Conservation (phyloP, 2,113 vertebrate genomes). For the Marmota flaviventris region DNA sequence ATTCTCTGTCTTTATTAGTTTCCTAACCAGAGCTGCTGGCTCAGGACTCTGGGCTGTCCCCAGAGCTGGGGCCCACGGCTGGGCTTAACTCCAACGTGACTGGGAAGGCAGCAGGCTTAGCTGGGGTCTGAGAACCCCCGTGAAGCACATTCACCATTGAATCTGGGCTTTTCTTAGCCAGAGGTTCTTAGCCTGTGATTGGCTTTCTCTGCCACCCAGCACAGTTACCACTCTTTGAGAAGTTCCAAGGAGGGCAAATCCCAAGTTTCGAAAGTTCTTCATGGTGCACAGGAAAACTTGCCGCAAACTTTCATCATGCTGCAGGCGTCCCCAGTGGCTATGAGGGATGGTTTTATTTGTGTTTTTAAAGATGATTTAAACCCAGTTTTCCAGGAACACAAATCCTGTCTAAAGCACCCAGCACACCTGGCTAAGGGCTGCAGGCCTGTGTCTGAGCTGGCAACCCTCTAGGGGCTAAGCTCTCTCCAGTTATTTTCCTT, state of each 20-base stretch:
- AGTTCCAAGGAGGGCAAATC: constrained; percentile 17
- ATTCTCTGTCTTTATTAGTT: constrained; percentile 76
- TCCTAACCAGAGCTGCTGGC: constrained; percentile 75
- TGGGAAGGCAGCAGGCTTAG: constrained; percentile 50
- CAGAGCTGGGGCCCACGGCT: constrained; percentile 58
- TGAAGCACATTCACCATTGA: not conserved
- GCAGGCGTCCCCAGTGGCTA: constrained; percentile 18
- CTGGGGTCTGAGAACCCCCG: not conserved
- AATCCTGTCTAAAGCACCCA: constrained; percentile 55
- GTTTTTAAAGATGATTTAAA: constrained; percentile 72
- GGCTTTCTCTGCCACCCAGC: not conserved
- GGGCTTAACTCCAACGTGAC: constrained; percentile 49
- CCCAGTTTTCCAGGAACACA: constrained; percentile 67
- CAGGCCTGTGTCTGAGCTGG: not conserved
- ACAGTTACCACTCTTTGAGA: not conserved
- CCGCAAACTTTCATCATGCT: not conserved
- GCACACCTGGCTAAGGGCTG: constrained; percentile 54
- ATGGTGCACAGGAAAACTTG: not conserved
- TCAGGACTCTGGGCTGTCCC: constrained; percentile 67
- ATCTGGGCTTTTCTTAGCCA: not conserved
- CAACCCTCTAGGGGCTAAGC: not conserved
- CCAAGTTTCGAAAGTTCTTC: not conserved
- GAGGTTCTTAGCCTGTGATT: rapidly evolving
- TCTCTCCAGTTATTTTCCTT: not conserved
- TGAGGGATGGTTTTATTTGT: constrained; percentile 58